Evolutionary conservation across 2,797 vertebrate genomes (phyloP), one percentile per base, ranked within the genome.

Genomic region (Catharus ustulatus): DNA sequence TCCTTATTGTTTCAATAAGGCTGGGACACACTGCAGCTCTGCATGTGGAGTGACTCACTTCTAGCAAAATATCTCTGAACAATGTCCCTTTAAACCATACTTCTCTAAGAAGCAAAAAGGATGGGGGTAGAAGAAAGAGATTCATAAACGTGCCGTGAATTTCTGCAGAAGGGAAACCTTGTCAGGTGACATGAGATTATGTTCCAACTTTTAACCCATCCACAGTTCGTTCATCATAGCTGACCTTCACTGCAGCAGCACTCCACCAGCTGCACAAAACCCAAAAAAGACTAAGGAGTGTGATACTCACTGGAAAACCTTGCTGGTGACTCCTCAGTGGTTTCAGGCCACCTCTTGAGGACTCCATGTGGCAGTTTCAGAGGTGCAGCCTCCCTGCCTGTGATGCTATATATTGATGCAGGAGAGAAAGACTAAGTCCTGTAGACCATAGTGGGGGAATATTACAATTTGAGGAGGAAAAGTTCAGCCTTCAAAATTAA

Each of bases 321-420:
- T 76, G 52, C 52, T 74, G 75, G 15, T 54, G 58, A 22, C 42
- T 75, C 58, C 55, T 75, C 51, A 36, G 0, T 75, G 51, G 13
- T 68, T 92, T 87, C 84, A 82, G 48, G 49, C 45, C 84, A 51
- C 49, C 61, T 52, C 62, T 36, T 68, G 81, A 93, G 73, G 82
- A 84, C 69, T 87, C 46, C 73, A 9, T 6, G 40, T 51, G 58
- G 55, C 79, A 59, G 26, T 92, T 93, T 73, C 54, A 81, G 87
- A 89, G 84, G 68, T 23, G 54, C 36, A 69, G n/a, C 78, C 58
- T 91, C 46, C 57, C 40, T 78, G 24, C 26, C 64, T 83, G 15
- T 26, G 13, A 55, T 49, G 12, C 23, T 84, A 27, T 42, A 8
- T 52, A 63, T 30, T 21, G 45, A 26, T 45, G 30, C 26, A 80